phyloP scores from a whole-genome alignment of 2,888 invertebrate genomes.

The Sympetrum striolatum region DNA sequence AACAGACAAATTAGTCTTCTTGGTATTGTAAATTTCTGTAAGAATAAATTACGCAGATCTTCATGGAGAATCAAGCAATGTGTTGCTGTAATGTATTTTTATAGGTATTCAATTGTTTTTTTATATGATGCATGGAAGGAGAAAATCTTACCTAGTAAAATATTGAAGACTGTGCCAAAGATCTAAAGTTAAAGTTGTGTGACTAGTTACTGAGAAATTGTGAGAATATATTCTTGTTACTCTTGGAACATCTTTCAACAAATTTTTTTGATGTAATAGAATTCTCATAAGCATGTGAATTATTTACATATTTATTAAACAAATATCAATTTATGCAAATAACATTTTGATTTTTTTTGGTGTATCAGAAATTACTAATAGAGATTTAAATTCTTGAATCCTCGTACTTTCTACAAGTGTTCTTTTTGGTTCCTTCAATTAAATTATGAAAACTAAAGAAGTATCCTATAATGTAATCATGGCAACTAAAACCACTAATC shows the following conservation, averaged over 20 bases:
- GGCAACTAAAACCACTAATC: background rate
- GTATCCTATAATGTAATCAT: background rate
- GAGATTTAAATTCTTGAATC: too few species aligned
- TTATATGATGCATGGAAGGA: background rate
- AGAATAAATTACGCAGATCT: background rate
- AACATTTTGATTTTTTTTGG: background rate
- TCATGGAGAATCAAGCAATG: background rate
- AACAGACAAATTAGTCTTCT: background rate
- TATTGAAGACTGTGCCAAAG: conserved; percentile 28
- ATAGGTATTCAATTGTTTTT: background rate
- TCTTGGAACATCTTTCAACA: background rate
- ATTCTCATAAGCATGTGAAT: background rate
- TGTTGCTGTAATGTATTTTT: background rate
- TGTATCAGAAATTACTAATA: background rate
- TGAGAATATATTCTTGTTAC: background rate
- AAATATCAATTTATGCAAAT: background rate
- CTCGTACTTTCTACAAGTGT: too few species aligned
- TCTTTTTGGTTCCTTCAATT: too few species aligned
- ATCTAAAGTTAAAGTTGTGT: background rate
- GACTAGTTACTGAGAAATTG: background rate
- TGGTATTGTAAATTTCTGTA: conserved; percentile 7
- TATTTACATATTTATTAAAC: conserved; percentile 14
- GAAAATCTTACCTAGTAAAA: background rate
- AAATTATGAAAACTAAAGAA: too few species aligned
- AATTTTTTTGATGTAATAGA: background rate